Conservation (phyloP, 2,797 vertebrate genomes). For the Pygocentrus nattereri region DNA sequence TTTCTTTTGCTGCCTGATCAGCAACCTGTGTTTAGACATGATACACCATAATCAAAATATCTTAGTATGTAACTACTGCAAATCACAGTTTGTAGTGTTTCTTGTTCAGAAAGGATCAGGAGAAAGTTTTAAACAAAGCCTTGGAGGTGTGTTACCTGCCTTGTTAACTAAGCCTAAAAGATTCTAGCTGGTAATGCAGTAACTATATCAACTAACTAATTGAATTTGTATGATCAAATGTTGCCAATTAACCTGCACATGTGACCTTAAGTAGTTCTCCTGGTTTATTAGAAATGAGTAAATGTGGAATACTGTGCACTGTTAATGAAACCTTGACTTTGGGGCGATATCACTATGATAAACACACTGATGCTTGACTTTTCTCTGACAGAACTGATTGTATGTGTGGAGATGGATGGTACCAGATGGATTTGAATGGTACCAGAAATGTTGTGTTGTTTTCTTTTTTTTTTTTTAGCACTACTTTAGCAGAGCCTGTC, state of each 20-base stretch:
- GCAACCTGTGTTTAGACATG: no score
- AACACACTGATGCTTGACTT: not conserved
- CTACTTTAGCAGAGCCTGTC: not conserved
- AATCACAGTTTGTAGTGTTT: not conserved
- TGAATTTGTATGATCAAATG: not conserved
- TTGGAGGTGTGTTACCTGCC: not conserved
- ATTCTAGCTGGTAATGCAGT: not conserved
- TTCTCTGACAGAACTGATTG: not conserved
- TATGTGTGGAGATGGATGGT: not conserved
- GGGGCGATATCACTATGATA: not conserved
- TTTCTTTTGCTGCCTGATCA: not conserved
- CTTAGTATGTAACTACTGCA: not conserved
- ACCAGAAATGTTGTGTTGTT: not conserved
- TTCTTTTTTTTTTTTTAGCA: not conserved
- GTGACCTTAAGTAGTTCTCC: not conserved
- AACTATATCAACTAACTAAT: not conserved
- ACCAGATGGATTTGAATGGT: not conserved
- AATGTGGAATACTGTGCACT: not conserved
- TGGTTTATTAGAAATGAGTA: not conserved
- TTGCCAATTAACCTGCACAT: constrained; percentile 20
- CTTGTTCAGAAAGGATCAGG: not conserved
- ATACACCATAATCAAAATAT: no score
- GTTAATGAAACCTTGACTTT: not conserved
- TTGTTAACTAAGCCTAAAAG: not conserved
- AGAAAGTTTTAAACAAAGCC: not conserved